A percentile compares a stretch with the other conserved stretches of the same genome.
phyloP scores from a whole-genome alignment of 92 coral and sea anemone species.

The Parazoanthus atlanticus region DNA sequence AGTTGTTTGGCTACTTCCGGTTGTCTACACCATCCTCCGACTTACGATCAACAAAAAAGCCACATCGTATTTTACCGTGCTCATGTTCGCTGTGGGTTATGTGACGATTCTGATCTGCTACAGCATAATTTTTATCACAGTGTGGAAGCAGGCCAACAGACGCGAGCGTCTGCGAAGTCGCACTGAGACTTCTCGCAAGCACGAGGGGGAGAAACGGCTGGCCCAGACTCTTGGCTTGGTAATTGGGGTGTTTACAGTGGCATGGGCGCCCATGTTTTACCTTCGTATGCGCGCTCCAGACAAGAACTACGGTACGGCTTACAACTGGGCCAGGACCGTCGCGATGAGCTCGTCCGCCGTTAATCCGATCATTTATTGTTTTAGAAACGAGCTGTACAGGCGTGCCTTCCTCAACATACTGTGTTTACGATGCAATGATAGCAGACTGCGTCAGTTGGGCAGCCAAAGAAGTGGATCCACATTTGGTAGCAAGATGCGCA shows the following conservation, averaged over 20 bases:
- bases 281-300: constrained; percentile 74
- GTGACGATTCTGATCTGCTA: constrained; percentile 69
- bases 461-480: constrained; percentile 1
- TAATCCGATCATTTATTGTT: constrained; percentile 79
- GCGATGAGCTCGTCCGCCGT: constrained; percentile 78
- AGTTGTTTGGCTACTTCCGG: constrained; percentile 70
- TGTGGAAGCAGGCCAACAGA: constrained; percentile 54
- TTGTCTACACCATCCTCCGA: constrained; percentile 65
- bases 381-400: constrained; percentile 73
- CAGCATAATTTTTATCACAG: constrained; percentile 52
- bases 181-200: background rate
- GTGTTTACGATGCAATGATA: background rate
- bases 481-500: background rate
- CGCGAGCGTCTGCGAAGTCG: background rate
- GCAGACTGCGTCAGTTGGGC: background rate
- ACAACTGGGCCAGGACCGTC: constrained; percentile 80
- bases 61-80: constrained; percentile 70
- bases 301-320: constrained; percentile 75
- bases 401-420: constrained; percentile 66
- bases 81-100: constrained; percentile 65
- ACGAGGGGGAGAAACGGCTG: constrained; percentile 59
- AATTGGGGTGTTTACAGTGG: constrained; percentile 68
- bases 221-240: constrained; percentile 80
- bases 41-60: constrained; percentile 64
- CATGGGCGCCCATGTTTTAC: constrained; percentile 86